phyloP scores from a whole-genome alignment of 2,797 vertebrate genomes.

The Pampus argenteus region DNA sequence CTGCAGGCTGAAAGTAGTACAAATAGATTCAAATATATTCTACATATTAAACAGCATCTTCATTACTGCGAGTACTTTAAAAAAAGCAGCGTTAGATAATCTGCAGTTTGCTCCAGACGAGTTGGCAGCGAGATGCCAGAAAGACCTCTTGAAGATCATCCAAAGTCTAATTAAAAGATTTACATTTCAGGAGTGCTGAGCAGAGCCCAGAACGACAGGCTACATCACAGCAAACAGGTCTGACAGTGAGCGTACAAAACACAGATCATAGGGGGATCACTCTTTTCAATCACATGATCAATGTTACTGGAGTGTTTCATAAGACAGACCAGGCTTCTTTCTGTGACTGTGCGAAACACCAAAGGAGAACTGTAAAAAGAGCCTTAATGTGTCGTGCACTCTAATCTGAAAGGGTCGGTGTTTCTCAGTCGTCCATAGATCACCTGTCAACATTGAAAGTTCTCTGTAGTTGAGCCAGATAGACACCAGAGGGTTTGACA shows the following conservation, averaged over 20 bases:
- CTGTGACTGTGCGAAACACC: neutral
- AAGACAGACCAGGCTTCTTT: neutral
- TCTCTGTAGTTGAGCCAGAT: constrained; percentile 12
- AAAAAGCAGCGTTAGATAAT: neutral
- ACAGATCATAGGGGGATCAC: neutral
- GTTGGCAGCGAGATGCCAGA: constrained; percentile 16
- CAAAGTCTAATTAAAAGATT: constrained; percentile 35
- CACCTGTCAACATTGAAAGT: constrained; percentile 47
- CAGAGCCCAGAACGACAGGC: constrained; percentile 14
- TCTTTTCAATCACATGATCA: neutral
- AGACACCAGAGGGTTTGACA: neutral
- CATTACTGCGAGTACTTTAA: constrained; percentile 3
- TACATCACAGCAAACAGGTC: neutral
- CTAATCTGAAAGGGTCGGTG: neutral
- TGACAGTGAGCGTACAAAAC: neutral
- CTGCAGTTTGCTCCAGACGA: neutral
- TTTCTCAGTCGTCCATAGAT: neutral
- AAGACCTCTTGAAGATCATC: constrained; percentile 25
- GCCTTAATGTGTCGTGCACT: neutral
- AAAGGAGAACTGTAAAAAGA: neutral
- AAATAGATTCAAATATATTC: neutral
- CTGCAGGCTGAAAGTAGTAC: neutral
- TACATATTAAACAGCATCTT: neutral
- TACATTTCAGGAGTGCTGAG: constrained; percentile 6
- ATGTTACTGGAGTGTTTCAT: neutral